A percentile compares a stretch with the other conserved stretches of the same genome.
Evolutionary conservation across 1,140 invertebrate genomes (phyloP).

Genomic region (Muscidifurax raptorellus): DNA sequence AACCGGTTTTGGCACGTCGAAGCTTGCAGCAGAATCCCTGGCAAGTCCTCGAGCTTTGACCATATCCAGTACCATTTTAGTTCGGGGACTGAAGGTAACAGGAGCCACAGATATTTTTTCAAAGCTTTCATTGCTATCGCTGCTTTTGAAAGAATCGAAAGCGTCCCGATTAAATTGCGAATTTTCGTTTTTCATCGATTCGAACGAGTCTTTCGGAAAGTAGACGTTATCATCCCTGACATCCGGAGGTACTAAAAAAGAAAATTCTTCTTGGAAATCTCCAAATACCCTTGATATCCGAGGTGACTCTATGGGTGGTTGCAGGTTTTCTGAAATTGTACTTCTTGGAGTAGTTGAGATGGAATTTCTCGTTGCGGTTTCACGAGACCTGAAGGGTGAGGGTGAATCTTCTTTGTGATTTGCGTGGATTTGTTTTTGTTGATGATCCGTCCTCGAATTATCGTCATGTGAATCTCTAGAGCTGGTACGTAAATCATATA

Average conservation of each 20-base stretch:
- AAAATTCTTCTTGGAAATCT: not conserved
- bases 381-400: not conserved
- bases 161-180: not conserved
- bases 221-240: not conserved
- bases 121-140: not conserved
- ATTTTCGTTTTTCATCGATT: not conserved
- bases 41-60: not conserved
- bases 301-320: not conserved
- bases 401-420: not conserved
- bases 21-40: not conserved
- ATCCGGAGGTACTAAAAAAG: constrained; percentile 17
- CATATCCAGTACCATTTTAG: constrained; percentile 10
- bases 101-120: not conserved
- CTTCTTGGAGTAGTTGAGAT: not conserved
- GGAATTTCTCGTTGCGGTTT: not conserved
- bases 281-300: not conserved
- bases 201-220: not conserved
- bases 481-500: not conserved
- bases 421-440: not conserved
- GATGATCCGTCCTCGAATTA: not conserved
- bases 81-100: not conserved
- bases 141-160: not conserved
- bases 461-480: not conserved
- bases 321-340: not conserved
- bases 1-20: not conserved